Evolutionary conservation across 2,888 invertebrate genomes (phyloP), one percentile per base, ranked within the genome.

Genomic region (Pseudococcus longispinus): DNA sequence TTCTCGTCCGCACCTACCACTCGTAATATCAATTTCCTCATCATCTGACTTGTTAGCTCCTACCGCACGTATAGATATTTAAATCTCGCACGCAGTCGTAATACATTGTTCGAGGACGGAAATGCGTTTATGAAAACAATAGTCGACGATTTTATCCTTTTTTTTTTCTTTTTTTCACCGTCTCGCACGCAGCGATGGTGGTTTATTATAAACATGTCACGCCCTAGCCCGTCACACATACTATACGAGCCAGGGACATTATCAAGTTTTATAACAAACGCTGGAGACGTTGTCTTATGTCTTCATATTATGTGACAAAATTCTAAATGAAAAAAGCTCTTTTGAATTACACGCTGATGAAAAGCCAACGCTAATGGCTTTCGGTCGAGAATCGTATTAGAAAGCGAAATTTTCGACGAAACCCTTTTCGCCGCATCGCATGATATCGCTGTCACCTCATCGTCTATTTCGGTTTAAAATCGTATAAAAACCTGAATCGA

Each of bases 181-280:
- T 80, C 77, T 20, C 2, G 15, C 29, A 80, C 42, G 20, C 29
- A 23, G 20, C 60, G 5, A 80, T 70, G 70, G 70, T 70, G 42
- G 77, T 80, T 80, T 80, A 80, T 80, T 80, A 80, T 80, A 80
- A 80, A 80, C 77, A 80, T 80, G 77, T 80, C 77, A 80, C 77
- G 77, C 77, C 77, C 42, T 80, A 80, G 18, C 37, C n/a, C 42
- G 20, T 80, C 77, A 80, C 77, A 80, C 42, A 80, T 13, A 80
- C 70, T 23, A 80, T 13, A 80, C 70, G 20, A 15, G 4, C 60
- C 23, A 15, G 77, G 77, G 77, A 80, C 77, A 80, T 80, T 80
- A 80, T 80, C 77, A 80, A 80, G 77, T 80, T 80, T 37, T 80
- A 80, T 42, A 42, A 80, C 77, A 80, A 80, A 80, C 42, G 20